These are phyloP conservation scores for Anoura caudifer DNA, from an alignment of 2,113 vertebrate species.

Conservation along the genomic window DNA sequence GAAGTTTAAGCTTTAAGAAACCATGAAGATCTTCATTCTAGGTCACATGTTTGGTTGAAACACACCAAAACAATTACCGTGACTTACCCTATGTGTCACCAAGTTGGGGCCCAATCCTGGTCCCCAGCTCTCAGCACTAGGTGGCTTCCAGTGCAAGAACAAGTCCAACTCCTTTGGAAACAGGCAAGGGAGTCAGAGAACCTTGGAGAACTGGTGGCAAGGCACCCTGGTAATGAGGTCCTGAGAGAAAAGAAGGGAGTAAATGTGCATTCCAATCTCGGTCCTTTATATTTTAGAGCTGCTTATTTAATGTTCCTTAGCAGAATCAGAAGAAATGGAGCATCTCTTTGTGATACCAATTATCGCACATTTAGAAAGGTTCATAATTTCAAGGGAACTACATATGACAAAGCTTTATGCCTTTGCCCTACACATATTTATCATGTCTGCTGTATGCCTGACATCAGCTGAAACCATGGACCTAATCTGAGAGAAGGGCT, in stretches of 20 bases:
- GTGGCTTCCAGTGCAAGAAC: neutral
- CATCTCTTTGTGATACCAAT: neutral
- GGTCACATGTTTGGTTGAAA: neutral
- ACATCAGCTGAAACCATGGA: neutral
- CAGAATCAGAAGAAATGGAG: neutral
- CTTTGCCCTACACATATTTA: neutral
- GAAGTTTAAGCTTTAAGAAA: neutral
- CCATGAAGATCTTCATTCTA: neutral
- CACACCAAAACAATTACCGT: neutral
- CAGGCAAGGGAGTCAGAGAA: neutral
- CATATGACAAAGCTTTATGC: neutral
- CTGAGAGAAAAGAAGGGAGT: neutral
- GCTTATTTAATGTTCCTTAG: neutral
- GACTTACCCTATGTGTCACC: accelerated
- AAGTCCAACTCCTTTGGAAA: neutral
- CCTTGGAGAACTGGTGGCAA: neutral
- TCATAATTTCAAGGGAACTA: neutral
- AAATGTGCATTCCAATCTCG: neutral
- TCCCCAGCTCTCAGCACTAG: neutral
- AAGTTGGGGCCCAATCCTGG: too few species aligned
- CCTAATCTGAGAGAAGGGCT: neutral
- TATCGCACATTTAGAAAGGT: neutral
- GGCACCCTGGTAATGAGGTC: neutral
- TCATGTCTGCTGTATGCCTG: neutral
- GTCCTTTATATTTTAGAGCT: neutral